Conservation (phyloP, 2,797 vertebrate species). For the Poeciliopsis presidionis region DNA sequence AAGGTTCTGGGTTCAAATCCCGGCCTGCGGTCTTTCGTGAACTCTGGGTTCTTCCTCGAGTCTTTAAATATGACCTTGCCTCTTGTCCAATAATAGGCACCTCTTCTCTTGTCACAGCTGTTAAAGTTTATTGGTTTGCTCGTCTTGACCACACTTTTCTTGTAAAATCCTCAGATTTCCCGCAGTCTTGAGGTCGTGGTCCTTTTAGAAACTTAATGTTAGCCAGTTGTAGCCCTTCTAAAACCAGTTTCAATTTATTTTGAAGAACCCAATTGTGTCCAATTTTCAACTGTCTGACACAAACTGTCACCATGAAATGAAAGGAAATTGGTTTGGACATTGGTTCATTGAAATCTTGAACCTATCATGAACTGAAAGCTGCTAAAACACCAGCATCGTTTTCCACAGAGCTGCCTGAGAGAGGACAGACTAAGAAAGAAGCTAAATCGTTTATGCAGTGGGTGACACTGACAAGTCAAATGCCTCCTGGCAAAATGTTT, state of each 20-base stretch:
- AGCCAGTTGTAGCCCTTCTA: not conserved
- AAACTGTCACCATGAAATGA: not conserved
- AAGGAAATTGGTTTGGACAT: not conserved
- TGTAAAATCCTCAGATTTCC: not conserved
- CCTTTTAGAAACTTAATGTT: not conserved
- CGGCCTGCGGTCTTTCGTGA: too few species aligned
- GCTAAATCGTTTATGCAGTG: not conserved
- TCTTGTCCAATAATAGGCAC: not conserved
- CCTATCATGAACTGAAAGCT: not conserved
- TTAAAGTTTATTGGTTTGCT: not conserved
- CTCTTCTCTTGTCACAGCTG: not conserved
- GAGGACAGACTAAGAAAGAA: not conserved
- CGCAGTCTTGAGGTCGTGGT: not conserved
- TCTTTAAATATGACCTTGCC: too few species aligned
- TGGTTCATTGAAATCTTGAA: not conserved
- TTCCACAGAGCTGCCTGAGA: not conserved
- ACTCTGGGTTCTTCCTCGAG: too few species aligned
- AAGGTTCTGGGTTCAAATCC: too few species aligned
- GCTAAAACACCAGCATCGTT: not conserved
- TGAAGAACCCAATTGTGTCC: not conserved
- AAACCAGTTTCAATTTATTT: not conserved
- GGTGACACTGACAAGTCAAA: not conserved
- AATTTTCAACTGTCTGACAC: not conserved
- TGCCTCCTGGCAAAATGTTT: not conserved
- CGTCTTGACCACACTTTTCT: not conserved